These are phyloP conservation scores for Heterodera carotae DNA, from an alignment of 1,140 invertebrate species.

Conservation along the genomic window DNA sequence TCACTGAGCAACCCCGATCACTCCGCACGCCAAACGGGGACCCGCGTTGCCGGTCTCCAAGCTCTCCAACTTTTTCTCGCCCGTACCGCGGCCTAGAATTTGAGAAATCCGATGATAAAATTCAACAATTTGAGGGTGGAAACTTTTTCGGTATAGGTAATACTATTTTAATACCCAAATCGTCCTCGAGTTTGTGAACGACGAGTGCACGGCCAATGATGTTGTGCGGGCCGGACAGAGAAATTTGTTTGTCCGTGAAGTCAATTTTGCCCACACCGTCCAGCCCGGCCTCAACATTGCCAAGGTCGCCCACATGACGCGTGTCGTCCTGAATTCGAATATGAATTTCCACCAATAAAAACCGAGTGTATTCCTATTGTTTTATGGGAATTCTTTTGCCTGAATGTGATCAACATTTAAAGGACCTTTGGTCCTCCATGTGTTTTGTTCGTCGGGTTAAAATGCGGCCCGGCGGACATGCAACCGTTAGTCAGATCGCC, in stretches of 20 bases:
- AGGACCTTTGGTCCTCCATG: conserved; percentile 78
- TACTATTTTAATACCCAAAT: conserved; percentile 72
- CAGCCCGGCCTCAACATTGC: conserved; percentile 72
- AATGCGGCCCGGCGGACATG: conserved; percentile 89
- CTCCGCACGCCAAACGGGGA: conserved; percentile 88
- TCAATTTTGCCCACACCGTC: conserved; percentile 77
- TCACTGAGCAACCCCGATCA: conserved; percentile 74
- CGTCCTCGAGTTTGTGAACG: conserved; percentile 87
- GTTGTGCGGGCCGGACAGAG: conserved; percentile 68
- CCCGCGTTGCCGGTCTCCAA: conserved; percentile 94
- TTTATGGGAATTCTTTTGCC: neutral
- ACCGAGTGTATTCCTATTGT: neutral
- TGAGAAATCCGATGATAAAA: too few species aligned
- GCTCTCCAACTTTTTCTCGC: conserved; percentile 78
- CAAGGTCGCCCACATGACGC: conserved; percentile 88
- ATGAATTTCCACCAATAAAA: neutral
- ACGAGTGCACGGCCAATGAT: conserved; percentile 65
- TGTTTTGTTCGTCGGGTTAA: conserved; percentile 82
- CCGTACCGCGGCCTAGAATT: conserved; percentile 73
- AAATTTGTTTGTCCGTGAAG: conserved; percentile 76
- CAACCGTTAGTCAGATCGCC: conserved; percentile 96
- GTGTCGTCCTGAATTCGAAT: conserved; percentile 68
- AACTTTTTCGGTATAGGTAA: neutral
- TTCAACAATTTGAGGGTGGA: conserved; percentile 65
- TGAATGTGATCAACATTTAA: neutral